Percentiles rank a stretch among this genome's conserved stretches.
phyloP scores from a whole-genome alignment of 2,888 invertebrate genomes.

The Atrina japonica region DNA sequence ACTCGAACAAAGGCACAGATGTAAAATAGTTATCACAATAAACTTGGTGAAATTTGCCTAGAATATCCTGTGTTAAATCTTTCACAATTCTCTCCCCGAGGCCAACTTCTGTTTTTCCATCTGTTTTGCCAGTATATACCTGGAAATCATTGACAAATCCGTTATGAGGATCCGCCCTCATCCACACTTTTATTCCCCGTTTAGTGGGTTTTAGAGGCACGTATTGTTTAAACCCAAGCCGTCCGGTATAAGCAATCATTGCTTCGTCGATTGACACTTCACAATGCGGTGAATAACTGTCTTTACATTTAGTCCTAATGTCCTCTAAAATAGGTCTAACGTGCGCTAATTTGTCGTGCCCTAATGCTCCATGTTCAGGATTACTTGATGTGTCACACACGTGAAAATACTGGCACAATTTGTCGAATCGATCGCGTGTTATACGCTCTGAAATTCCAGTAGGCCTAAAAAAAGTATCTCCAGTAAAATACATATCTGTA shows the following conservation, averaged over 20 bases:
- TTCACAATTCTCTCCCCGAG: constrained; percentile 14
- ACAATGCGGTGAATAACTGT: constrained; percentile 23
- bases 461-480: too few relatives aligned
- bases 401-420: constrained; percentile 9
- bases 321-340: constrained; percentile 25
- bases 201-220: constrained; percentile 45
- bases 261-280: constrained; percentile 33
- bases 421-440: too few relatives aligned
- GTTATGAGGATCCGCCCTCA: constrained; percentile 43
- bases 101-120: not conserved
- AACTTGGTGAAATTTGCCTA: constrained; percentile 19
- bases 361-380: constrained; percentile 3
- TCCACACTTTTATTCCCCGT: constrained; percentile 46
- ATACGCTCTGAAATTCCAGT: too few relatives aligned
- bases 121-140: constrained; percentile 39
- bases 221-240: constrained; percentile 41
- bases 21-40: constrained; percentile 30
- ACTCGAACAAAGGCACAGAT: not conserved
- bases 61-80: not conserved
- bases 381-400: constrained; percentile 12
- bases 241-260: constrained; percentile 34
- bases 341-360: constrained; percentile 31
- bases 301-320: not conserved
- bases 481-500: too few relatives aligned
- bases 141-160: constrained; percentile 44